These are phyloP conservation scores for Drosophila dunni DNA, from an alignment of 1,140 invertebrate genomes.

Conservation along the genomic window DNA sequence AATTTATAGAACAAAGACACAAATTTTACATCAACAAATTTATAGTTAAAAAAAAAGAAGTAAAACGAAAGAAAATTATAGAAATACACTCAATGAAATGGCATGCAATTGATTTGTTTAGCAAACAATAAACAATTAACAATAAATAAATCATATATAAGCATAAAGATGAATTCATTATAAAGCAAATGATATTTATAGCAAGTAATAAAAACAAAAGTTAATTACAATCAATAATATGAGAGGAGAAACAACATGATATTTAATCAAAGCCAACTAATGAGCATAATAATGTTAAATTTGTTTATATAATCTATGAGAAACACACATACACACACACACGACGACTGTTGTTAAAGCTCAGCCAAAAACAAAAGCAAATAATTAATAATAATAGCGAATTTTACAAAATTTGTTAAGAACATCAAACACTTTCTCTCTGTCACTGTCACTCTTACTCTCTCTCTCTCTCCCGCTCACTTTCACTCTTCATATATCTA, in stretches of 20 bases:
- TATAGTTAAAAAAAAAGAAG: constrained; percentile 30
- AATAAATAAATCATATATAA: constrained; percentile 1
- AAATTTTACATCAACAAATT: constrained; percentile 48
- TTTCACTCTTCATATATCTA: constrained; percentile 17
- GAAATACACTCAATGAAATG: not conserved
- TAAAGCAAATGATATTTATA: constrained; percentile 53
- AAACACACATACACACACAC: constrained; percentile 29
- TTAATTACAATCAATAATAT: constrained; percentile 47
- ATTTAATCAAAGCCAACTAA: constrained; percentile 55
- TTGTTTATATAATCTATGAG: constrained; percentile 82
- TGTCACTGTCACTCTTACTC: constrained; percentile 30
- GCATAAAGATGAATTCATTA: constrained; percentile 20
- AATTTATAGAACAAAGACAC: constrained; percentile 46
- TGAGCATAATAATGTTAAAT: constrained; percentile 75
- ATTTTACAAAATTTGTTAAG: constrained; percentile 57
- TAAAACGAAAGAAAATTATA: not conserved
- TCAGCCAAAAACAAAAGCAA: constrained; percentile 40
- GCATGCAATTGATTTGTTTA: constrained; percentile 37
- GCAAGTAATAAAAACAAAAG: constrained; percentile 24
- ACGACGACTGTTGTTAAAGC: constrained; percentile 76
- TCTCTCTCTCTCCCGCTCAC: constrained; percentile 22
- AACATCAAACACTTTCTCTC: constrained; percentile 20
- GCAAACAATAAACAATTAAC: constrained; percentile 22
- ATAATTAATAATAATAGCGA: constrained; percentile 31
- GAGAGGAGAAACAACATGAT: constrained; percentile 19